Percentiles rank a stretch among this genome's conserved stretches.
Conservation (phyloP, 2,888 invertebrate species). For the Cryptophagus acutangulus region DNA sequence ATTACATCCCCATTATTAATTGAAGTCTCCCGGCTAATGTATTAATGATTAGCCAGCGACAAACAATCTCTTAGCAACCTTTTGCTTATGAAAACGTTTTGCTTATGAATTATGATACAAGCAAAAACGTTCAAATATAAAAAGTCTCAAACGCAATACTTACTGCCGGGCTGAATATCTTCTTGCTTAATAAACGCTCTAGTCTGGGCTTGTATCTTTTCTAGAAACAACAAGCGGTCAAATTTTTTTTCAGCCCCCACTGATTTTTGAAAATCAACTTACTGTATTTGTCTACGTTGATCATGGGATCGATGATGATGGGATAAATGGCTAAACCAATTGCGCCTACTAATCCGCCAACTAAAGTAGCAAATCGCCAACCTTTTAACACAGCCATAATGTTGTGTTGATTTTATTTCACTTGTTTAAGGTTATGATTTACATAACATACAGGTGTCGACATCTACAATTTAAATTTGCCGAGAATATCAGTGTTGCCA, state of each 20-base stretch:
- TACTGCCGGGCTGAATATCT: slow-evolving; percentile 57
- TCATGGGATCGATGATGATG: slow-evolving; percentile 57
- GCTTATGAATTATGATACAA: no score
- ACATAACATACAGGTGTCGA: no score
- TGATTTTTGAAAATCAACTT: slow-evolving; percentile 32
- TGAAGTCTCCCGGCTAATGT: no score
- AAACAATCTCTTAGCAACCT: no score
- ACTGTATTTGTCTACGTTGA: slow-evolving; percentile 58
- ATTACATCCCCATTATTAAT: no score
- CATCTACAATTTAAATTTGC: no score
- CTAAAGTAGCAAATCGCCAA: slow-evolving; percentile 54
- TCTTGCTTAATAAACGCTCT: slow-evolving; percentile 51
- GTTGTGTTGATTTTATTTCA: no score
- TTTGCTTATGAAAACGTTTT: no score
- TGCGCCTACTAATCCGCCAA: slow-evolving; percentile 54
- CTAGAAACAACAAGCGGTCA: slow-evolving; percentile 36
- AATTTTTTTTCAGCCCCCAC: background rate
- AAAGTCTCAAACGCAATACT: slow-evolving; percentile 25
- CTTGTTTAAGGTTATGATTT: no score
- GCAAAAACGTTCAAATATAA: background rate
- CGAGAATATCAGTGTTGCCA: no score
- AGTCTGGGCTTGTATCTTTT: slow-evolving; percentile 49
- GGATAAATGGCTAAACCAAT: slow-evolving; percentile 56
- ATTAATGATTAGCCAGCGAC: no score
- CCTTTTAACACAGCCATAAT: slow-evolving; percentile 44